A percentile compares a stretch with the other conserved stretches of the same genome.
These are phyloP conservation scores for Drosophila sordidula DNA, from an alignment of 2,888 invertebrate species.

Conservation along the genomic window DNA sequence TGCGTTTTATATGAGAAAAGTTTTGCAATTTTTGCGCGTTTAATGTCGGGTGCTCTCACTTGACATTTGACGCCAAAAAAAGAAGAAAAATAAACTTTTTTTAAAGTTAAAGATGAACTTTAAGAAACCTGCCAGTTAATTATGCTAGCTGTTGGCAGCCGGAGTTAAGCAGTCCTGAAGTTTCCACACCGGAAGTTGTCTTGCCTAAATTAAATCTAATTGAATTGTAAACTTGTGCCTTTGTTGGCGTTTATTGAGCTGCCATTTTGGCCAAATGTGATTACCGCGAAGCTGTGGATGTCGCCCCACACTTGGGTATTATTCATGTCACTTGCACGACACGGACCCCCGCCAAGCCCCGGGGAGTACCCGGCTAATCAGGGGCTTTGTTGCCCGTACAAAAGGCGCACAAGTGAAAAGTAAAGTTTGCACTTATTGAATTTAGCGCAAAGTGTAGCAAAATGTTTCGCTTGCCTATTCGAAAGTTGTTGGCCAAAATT, in stretches of 20 bases:
- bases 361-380: slow-evolving; percentile 56
- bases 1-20: slow-evolving; percentile 78
- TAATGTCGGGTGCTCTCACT: slow-evolving; percentile 59
- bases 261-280: slow-evolving; percentile 71
- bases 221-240: slow-evolving; percentile 68
- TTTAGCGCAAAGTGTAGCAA: slow-evolving; percentile 55
- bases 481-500: slow-evolving; percentile 48
- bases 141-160: slow-evolving; percentile 34
- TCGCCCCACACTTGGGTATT: slow-evolving; percentile 57
- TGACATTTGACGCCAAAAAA: slow-evolving; percentile 60
- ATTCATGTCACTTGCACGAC: slow-evolving; percentile 63
- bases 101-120: slow-evolving; percentile 19
- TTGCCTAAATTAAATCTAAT: slow-evolving; percentile 70
- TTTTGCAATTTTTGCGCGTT: slow-evolving; percentile 79
- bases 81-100: slow-evolving; percentile 2
- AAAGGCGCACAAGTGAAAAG: slow-evolving; percentile 15
- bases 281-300: slow-evolving; percentile 49
- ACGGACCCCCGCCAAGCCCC: slow-evolving; percentile 9
- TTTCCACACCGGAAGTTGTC: slow-evolving; percentile 34
- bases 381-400: slow-evolving; percentile 61
- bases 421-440: slow-evolving; percentile 64
- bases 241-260: slow-evolving; percentile 53
- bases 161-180: slow-evolving; percentile 22
- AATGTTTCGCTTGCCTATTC: slow-evolving; percentile 65
- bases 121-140: slow-evolving; percentile 40